Percentiles rank a stretch among this genome's conserved stretches.
Evolutionary conservation across 1,140 invertebrate genomes (phyloP).

Genomic region (Nebria ingens): DNA sequence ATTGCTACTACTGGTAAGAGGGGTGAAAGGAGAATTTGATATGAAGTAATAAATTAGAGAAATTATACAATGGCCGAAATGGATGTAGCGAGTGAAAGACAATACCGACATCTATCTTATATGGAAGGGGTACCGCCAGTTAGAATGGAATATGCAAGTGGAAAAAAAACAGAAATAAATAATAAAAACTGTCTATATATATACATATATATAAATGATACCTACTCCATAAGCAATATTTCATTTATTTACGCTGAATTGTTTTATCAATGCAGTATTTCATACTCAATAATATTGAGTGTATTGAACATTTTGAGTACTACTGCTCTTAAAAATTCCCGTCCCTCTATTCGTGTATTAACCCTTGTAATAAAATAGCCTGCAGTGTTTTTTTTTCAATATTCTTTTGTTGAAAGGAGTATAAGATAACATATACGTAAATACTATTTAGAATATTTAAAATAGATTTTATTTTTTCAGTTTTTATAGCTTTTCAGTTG

Average conservation of each 20-base stretch:
- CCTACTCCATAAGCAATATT: too few species aligned
- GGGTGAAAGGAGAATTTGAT: constrained; percentile 14
- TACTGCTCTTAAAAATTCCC: not conserved
- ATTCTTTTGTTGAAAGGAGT: constrained; percentile 1
- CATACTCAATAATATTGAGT: too few species aligned
- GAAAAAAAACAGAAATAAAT: not conserved
- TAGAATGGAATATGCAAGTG: too few species aligned
- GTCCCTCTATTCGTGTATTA: not conserved
- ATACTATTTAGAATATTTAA: too few species aligned
- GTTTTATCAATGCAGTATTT: too few species aligned
- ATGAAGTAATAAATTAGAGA: constrained; percentile 19
- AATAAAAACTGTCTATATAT: too few species aligned
- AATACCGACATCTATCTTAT: constrained; percentile 9
- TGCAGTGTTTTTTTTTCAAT: not conserved
- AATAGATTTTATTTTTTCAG: not conserved
- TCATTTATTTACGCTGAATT: too few species aligned
- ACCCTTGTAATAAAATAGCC: not conserved
- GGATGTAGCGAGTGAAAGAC: constrained; percentile 4
- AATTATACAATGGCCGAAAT: constrained; percentile 18
- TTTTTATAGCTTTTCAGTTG: not conserved
- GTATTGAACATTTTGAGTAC: not conserved
- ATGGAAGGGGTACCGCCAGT: not conserved
- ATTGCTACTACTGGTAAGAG: too few species aligned
- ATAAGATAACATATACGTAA: constrained; percentile 10
- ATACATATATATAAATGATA: too few species aligned